Percentiles rank a stretch among this genome's conserved stretches.
phyloP scores from a whole-genome alignment of 2,888 invertebrate species.

The Hemistola chrysoprasaria region DNA sequence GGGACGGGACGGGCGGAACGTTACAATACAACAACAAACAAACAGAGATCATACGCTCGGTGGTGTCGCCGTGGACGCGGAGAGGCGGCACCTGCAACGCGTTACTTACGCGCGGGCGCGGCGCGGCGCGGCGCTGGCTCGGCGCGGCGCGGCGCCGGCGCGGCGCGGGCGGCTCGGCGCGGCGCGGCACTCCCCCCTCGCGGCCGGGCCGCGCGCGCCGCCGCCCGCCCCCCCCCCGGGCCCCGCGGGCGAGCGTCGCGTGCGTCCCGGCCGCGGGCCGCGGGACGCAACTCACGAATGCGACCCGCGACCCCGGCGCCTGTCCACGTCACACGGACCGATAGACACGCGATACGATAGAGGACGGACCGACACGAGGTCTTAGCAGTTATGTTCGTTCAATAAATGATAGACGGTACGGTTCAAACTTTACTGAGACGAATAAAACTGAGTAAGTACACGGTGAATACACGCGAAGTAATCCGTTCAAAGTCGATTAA shows the following conservation, averaged over 20 bases:
- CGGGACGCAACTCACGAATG: constrained; percentile 57
- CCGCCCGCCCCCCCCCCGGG: constrained; percentile 14
- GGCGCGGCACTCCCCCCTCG: constrained; percentile 15
- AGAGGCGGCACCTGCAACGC: constrained; percentile 25
- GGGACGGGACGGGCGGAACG: not conserved
- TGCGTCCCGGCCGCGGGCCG: constrained; percentile 35
- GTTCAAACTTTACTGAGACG: no score
- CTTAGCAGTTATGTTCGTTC: no score
- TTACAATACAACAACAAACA: no score
- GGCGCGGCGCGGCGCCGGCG: not conserved
- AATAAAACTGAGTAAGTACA: no score
- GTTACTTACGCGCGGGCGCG: constrained; percentile 16
- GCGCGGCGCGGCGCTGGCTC: constrained; percentile 2
- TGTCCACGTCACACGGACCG: constrained; percentile 29
- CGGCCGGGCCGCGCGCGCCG: constrained; percentile 25
- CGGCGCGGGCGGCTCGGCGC: not conserved
- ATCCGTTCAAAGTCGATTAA: no score
- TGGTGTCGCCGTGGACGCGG: constrained; percentile 13
- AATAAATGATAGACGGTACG: no score
- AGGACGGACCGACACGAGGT: no score
- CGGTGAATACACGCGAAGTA: no score
- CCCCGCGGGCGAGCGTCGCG: constrained; percentile 10
- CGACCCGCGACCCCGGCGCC: constrained; percentile 43
- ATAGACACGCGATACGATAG: constrained; percentile 4
- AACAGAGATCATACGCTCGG: no score